Evolutionary conservation across 2,113 vertebrate species (phyloP), one percentile per base, ranked within the genome.

Genomic region (Riparia riparia): DNA sequence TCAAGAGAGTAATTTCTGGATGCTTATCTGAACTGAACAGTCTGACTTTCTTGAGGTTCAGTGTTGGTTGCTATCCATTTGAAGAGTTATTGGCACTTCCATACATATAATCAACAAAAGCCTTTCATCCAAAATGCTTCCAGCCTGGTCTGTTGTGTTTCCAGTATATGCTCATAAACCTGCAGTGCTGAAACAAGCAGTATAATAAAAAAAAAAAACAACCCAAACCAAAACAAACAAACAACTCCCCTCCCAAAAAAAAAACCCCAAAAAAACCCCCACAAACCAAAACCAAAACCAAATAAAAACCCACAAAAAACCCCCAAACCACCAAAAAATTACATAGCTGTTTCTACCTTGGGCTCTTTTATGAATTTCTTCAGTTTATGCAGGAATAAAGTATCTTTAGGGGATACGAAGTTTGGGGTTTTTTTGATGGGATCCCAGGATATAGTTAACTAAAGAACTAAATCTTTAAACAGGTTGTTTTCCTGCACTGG

Each of bases 11-110:
- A 73, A 78, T 83, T 94, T 95, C 86, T 92, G 80, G 77, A 87
- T 92, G 60, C 37, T 80, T 93, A 86, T 91, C 89, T 92, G 72
- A 93, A 89, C 54, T 53, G 66, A 92, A 78, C 14, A 32, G 42
- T 54, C 86, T 79, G 60, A 63, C 92, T 54, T 76, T 82, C 91
- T 90, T 93, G 91, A 95, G 89, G 89, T 88, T 95, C n/a, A 20
- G 7, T 61, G 34, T 44, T 95, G 82, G 64, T 95, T 74, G 34
- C 61, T 88, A 69, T 82, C 69, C 81, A 84, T 92, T 69, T 89
- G 93, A 95, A 76, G 49, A 96, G 53, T 17, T 87, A 42, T 82
- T 93, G 94, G 77, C 65, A 79, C 47, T 88, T 78, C 32, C 44
- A 50, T 47, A 41, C 18, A 41, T 69, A 37, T 61, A 90, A 94